Percentiles rank a stretch among this genome's conserved stretches.
Conservation (phyloP, 2,113 vertebrate genomes). For the Triplophysa dalaica region DNA sequence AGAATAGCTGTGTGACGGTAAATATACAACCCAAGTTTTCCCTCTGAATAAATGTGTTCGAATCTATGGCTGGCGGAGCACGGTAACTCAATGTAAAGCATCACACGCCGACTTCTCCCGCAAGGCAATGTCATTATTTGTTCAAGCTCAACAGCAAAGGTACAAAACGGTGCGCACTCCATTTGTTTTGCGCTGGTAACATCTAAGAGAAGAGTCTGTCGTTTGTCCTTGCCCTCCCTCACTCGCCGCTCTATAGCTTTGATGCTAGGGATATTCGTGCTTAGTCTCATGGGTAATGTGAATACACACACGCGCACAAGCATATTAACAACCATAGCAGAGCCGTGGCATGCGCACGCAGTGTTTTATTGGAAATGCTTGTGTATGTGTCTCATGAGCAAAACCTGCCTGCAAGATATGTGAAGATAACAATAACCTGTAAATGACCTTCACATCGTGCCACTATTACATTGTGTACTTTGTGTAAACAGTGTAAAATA, state of each 20-base stretch:
- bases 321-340: background rate
- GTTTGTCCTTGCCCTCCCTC: background rate
- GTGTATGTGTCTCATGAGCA: too few species aligned
- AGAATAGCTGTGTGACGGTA: conserved; percentile 7
- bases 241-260: background rate
- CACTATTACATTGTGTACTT: too few species aligned
- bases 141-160: conserved; percentile 25
- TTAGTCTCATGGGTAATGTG: conserved; percentile 13
- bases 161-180: conserved; percentile 27
- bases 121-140: conserved; percentile 49
- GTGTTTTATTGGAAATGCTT: too few species aligned
- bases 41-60: conserved; percentile 39
- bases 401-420: too few species aligned
- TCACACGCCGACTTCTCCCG: conserved; percentile 36
- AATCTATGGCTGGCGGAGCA: conserved; percentile 11
- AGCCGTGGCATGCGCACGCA: background rate
- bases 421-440: too few species aligned
- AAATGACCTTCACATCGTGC: too few species aligned
- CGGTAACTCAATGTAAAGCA: conserved; percentile 38
- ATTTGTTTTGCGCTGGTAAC: conserved; percentile 34
- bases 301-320: conserved; percentile 1
- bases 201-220: background rate
- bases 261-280: conserved; percentile 10
- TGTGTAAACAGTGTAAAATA: too few species aligned
- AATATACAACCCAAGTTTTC: conserved; percentile 45